phyloP scores from a whole-genome alignment of 2,888 invertebrate species.

The Lasioglossum villosulum region DNA sequence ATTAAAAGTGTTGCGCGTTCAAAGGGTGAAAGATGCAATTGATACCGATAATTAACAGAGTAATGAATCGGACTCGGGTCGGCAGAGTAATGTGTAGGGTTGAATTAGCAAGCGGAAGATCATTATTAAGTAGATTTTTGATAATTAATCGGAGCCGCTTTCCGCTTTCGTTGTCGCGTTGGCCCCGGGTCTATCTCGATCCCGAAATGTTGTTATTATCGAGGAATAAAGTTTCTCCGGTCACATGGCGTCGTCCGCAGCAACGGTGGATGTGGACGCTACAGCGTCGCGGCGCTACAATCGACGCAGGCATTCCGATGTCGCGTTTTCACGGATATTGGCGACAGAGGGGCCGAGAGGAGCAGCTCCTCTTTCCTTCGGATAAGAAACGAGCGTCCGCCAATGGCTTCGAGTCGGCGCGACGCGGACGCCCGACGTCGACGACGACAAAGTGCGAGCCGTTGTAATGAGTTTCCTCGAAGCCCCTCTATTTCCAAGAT shows the following conservation, averaged over 20 bases:
- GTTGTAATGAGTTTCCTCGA: slow-evolving; percentile 64
- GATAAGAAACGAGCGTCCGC: slow-evolving; percentile 67
- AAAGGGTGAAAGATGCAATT: background rate
- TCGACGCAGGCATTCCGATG: slow-evolving; percentile 17
- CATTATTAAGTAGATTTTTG: slow-evolving; percentile 22
- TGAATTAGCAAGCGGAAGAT: slow-evolving; percentile 1
- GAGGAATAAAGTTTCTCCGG: slow-evolving; percentile 12
- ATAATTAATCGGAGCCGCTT: background rate
- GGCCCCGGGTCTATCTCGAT: slow-evolving; percentile 15
- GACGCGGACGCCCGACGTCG: slow-evolving; percentile 24
- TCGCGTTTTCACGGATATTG: slow-evolving; percentile 48
- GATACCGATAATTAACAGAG: background rate
- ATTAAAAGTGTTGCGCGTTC: background rate
- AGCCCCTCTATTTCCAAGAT: slow-evolving; percentile 56
- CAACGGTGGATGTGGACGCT: background rate
- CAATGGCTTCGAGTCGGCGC: slow-evolving; percentile 62
- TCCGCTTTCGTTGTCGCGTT: slow-evolving; percentile 11
- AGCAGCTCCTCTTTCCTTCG: slow-evolving; percentile 48
- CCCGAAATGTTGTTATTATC: slow-evolving; percentile 22
- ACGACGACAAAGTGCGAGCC: slow-evolving; percentile 66
- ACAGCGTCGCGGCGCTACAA: background rate
- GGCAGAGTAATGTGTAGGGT: background rate
- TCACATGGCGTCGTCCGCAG: background rate
- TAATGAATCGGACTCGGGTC: slow-evolving; percentile 6
- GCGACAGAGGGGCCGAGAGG: slow-evolving; percentile 27